Base-by-base conservation (phyloP, 2,113 vertebrate species). In the Numida meleagris region DNA sequence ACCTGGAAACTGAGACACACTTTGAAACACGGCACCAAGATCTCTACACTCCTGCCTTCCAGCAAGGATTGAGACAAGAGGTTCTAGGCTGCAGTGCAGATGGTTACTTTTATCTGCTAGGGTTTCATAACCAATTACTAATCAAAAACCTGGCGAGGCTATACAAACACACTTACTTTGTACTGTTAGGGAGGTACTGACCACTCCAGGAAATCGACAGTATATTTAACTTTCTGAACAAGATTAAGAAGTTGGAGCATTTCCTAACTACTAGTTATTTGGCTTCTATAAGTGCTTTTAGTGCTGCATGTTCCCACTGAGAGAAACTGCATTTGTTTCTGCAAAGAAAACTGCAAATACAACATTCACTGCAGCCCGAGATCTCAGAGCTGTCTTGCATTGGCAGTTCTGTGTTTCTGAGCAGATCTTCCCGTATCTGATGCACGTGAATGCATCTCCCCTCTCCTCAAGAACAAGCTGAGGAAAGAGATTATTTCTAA, bases 201-300 rank as follows among this genome's bases (percentile, higher is more conserved):
- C 46, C 57, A 53, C 88, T 57, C 80, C 73, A 90, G 88, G 65
- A 90, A 88, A 65, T 45, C 6, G 11, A 62, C 12, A 59, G 70
- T n/a, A 23, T 78, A 75, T 81, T 95, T 93, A 67, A 76, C 75
- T 92, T 89, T 51, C 57, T 50, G 72, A 85, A 83, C 29, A 78
- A 78, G 65, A 95, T 71, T 63, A 71, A 86, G 42, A 36, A 63
- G 50, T 42, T 68, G 38, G 34, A 91, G 21, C 70, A n/a, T 57
- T 90, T 94, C 93, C 90, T 75, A 78, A 48, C 82, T 74, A 62
- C 79, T 58, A 71, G 73, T 88, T 86, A 48, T 38, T 67, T 88
- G 82, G 65, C 66, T 82, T 80, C 67, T 89, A 67, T 33, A 55
- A 77, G 34, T 8, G 18, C 63, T 73, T 68, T 29, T 58, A 58